Evolutionary conservation across 2,113 vertebrate species (phyloP).

Genomic region (Brachyhypopomus gauderio): DNA sequence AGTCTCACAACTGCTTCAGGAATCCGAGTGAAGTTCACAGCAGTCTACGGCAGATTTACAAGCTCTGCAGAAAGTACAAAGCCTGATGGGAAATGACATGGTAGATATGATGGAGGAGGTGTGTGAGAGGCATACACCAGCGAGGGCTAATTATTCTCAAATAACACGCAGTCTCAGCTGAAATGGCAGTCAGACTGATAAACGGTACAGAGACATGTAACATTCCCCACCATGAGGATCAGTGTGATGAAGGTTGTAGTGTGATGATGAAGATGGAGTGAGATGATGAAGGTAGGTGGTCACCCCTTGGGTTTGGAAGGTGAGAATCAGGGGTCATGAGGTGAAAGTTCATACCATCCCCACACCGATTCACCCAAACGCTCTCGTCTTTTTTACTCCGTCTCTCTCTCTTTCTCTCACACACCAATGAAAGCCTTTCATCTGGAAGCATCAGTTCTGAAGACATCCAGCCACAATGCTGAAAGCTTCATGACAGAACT

Average conservation of each 20-base stretch:
- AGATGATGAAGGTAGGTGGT: constrained; percentile 47
- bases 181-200: constrained; percentile 14
- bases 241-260: no score
- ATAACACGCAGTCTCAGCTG: constrained; percentile 31
- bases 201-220: constrained; percentile 5
- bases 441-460: background rate
- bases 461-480: background rate
- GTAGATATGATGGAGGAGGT: constrained; percentile 13
- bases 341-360: constrained; percentile 34
- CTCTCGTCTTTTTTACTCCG: background rate
- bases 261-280: constrained; percentile 66
- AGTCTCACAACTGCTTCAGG: constrained; percentile 18
- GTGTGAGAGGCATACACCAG: constrained; percentile 1
- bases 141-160: constrained; percentile 41
- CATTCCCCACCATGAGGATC: constrained; percentile 60
- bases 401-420: background rate
- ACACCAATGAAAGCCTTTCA: background rate
- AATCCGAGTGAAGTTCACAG: constrained; percentile 12
- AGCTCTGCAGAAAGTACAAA: constrained; percentile 34
- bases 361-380: background rate
- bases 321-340: constrained; percentile 56
- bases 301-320: constrained; percentile 48
- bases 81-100: constrained; percentile 6
- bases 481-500: background rate
- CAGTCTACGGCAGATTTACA: constrained; percentile 4